Base-by-base conservation (phyloP, 1,140 invertebrate species). In the Lepidostoma basale region DNA sequence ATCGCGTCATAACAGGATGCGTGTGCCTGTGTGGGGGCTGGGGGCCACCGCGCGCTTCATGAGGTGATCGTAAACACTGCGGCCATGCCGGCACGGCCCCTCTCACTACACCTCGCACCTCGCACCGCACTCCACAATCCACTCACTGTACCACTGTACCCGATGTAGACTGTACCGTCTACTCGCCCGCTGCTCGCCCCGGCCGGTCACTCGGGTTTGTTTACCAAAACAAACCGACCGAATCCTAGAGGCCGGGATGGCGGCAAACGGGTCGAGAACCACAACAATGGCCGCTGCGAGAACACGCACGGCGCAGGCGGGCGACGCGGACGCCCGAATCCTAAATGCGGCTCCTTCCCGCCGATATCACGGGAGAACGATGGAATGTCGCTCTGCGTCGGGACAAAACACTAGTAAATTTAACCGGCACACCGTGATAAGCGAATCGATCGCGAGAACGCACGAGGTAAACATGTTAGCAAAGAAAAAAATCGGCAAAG, bases 391-490 rank as follows among this genome's bases (percentile, higher is more conserved):
- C 63, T 20, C n/a, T 22, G 30, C 20, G 20, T 42, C 49, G 22
- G 16, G 26, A 1, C 16, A 1, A 33, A 26, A 49, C 67, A 52
- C 52, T 20, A 62, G 52, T 69, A 67, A 56, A 64, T 69, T 67
- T 42, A 72, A 47, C 47, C 63, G 71, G 70, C 74, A 77, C 8
- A 42, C 18, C 23, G 76, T 75, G 68, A 76, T 75, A 74, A 76
- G 76, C 77, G 76, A 74, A 58, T 67, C 74, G 76, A 75, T 76
- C 75, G 75, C 74, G 75, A 75, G 71, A 52, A 52, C 30, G 23
- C 62, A 45, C 62, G 62, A 47, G 30, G 45, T 49, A 47, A 64
- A 64, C 62, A 64, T 64, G 62, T 64, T 49, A 64, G 52, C 14
- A 25, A 40, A 6, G 10, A 3, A 36, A n/a, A 2, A 14, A 12